Base-by-base conservation (phyloP, 1,140 invertebrate genomes). In the Drosophila sproati region DNA sequence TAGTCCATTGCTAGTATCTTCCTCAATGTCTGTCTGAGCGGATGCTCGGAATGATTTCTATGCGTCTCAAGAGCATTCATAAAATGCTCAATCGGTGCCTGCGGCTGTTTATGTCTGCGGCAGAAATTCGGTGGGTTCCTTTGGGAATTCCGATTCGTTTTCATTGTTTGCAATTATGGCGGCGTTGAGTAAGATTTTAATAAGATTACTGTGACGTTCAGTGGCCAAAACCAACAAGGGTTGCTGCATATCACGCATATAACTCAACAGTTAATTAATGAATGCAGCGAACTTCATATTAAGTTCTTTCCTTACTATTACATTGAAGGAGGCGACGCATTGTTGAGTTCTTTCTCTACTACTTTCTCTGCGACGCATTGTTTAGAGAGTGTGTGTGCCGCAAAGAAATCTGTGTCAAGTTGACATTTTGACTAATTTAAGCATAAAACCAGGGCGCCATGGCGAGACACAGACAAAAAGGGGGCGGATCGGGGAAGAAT, bases 391-490 rank as follows among this genome's bases (percentile, higher is more conserved):
- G 45, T 47, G 78, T 41, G 39, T 43, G 32, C 41, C 50, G 39
- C 20, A 55, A 48, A 63, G 2, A 86, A 88, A 87, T 87, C 80
- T 87, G 80, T 91, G 87, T 91, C 87, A 90, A 90, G 87, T 90
- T 91, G 82, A 90, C 87, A 76, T 91, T 90, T 87, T 87, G 73
- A 82, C 87, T 90, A 91, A 91, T 90, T 90, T 90, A 75, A 87
- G 73, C 73, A 87, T 69, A 82, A 75, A 56, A 45, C 10, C 48
- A 5, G 35, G 37, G 39, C 39, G 39, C 2, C 34, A 34, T 57
- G 47, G 28, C 60, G 62, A 10, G 50, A 29, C 39, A 34, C 3
- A 69, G n/a, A 28, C 20, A 29, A 39, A 28, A 20, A 54, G 34
- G n/a, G 35, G 47, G 37, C 56, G 34, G 4, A 54, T 10, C 12